phyloP scores from a whole-genome alignment of 1,140 invertebrate genomes.

The Drosophila nigromelanica region DNA sequence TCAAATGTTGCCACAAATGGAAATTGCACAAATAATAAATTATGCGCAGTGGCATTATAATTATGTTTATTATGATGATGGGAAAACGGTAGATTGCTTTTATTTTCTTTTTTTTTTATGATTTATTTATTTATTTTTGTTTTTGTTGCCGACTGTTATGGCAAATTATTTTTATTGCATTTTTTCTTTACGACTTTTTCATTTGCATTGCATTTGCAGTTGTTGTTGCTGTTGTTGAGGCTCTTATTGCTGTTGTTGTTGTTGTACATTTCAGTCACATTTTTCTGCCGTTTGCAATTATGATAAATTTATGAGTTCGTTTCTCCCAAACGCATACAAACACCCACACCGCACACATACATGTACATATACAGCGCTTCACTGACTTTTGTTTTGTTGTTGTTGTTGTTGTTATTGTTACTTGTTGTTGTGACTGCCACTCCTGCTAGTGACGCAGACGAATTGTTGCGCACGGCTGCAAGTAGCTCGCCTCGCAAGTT shows the following conservation, averaged over 20 bases:
- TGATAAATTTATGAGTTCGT: conserved; percentile 81
- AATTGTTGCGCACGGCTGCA: conserved; percentile 53
- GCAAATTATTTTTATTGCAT: conserved; percentile 67
- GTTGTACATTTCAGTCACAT: conserved; percentile 65
- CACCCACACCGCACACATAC: conserved; percentile 23
- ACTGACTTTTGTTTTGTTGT: conserved; percentile 34
- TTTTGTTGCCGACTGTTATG: conserved; percentile 26
- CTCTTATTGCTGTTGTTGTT: conserved; percentile 31
- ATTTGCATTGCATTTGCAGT: conserved; percentile 4
- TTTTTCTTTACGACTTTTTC: too few species aligned
- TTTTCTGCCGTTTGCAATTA: conserved; percentile 72
- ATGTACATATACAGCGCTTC: conserved; percentile 42
- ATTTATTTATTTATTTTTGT: not conserved
- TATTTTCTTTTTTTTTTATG: not conserved
- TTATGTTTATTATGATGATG: conserved; percentile 46
- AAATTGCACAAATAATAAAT: conserved; percentile 41
- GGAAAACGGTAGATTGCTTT: conserved; percentile 15
- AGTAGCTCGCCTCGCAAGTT: conserved; percentile 30
- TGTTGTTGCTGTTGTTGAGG: conserved; percentile 14
- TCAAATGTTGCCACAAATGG: conserved; percentile 19
- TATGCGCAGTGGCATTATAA: conserved; percentile 41
- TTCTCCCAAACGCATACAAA: conserved; percentile 62
- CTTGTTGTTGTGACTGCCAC: conserved; percentile 35
- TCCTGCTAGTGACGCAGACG: conserved; percentile 71
- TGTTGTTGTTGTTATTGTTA: conserved; percentile 13